phyloP scores from a whole-genome alignment of 1,140 invertebrate species.

The Cryptotermes secundus region DNA sequence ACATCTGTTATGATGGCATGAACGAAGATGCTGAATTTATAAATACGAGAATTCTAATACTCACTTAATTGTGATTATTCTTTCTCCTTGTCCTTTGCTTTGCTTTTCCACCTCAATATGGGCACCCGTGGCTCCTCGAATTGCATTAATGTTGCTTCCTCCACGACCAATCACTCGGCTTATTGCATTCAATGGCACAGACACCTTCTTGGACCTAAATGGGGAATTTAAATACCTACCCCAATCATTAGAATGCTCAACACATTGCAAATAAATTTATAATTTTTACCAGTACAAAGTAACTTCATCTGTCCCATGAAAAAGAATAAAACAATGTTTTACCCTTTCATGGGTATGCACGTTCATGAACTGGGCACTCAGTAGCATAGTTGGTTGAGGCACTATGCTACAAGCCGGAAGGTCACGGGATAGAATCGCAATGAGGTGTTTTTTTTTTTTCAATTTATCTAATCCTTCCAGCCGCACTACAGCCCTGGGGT shows the following conservation, averaged over 20 bases:
- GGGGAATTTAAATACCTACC: slow-evolving; percentile 49
- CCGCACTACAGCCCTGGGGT: too few relatives aligned
- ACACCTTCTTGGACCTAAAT: slow-evolving; percentile 74
- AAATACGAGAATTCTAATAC: neutral
- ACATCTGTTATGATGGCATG: too few relatives aligned
- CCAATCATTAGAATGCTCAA: slow-evolving; percentile 25
- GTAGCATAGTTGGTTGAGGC: too few relatives aligned
- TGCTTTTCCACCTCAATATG: slow-evolving; percentile 98
- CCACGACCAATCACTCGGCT: slow-evolving; percentile 93
- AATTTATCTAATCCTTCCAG: too few relatives aligned
- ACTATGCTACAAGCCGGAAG: too few relatives aligned
- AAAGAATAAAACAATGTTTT: too few relatives aligned
- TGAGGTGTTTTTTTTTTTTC: too few relatives aligned
- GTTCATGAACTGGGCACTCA: too few relatives aligned
- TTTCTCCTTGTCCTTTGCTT: slow-evolving; percentile 88
- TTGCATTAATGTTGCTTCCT: slow-evolving; percentile 96
- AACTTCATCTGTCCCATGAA: neutral
- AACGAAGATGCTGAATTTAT: too few relatives aligned
- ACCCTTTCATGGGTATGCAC: too few relatives aligned
- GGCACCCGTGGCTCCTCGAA: slow-evolving; percentile 89
- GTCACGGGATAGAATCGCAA: too few relatives aligned
- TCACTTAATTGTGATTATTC: slow-evolving; percentile 92
- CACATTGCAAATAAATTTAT: neutral
- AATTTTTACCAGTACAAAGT: slow-evolving; percentile 1
- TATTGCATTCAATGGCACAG: slow-evolving; percentile 90